These are phyloP conservation scores for Lerista edwardsae DNA, from an alignment of 2,797 vertebrate genomes.

Conservation along the genomic window DNA sequence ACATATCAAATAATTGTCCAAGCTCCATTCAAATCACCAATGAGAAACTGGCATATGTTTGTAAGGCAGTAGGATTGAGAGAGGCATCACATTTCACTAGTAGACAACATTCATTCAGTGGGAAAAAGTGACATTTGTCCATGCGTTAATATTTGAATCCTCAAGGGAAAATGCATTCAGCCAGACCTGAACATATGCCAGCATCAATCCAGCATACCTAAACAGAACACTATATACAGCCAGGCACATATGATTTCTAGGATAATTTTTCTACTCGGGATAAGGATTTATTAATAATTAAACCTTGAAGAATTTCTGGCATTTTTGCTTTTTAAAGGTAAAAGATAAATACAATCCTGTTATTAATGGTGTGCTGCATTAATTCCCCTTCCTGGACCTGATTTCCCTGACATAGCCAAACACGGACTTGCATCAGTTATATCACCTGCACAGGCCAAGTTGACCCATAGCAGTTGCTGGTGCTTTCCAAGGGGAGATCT, in stretches of 20 bases:
- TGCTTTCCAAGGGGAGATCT: no score
- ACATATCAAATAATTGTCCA: neutral
- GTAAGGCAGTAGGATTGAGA: neutral
- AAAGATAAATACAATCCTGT: neutral
- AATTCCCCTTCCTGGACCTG: no score
- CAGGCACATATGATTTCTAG: neutral
- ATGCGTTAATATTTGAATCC: neutral
- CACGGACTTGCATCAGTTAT: no score
- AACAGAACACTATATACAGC: fast-evolving
- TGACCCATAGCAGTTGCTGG: no score
- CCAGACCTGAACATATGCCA: neutral
- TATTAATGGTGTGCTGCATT: no score
- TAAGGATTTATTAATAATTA: neutral
- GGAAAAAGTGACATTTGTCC: slow-evolving; percentile 20
- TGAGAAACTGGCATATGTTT: slow-evolving; percentile 3
- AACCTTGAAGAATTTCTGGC: neutral
- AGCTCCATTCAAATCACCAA: neutral
- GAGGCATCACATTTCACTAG: slow-evolving; percentile 33
- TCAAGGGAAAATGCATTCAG: neutral
- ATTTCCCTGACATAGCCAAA: no score
- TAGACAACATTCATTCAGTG: slow-evolving; percentile 10
- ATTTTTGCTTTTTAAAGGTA: fast-evolving
- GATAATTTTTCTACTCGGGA: neutral
- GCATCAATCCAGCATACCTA: neutral
- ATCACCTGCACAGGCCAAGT: no score